phyloP scores from a whole-genome alignment of 2,797 vertebrate species.

The Oreochromis mossambicus region DNA sequence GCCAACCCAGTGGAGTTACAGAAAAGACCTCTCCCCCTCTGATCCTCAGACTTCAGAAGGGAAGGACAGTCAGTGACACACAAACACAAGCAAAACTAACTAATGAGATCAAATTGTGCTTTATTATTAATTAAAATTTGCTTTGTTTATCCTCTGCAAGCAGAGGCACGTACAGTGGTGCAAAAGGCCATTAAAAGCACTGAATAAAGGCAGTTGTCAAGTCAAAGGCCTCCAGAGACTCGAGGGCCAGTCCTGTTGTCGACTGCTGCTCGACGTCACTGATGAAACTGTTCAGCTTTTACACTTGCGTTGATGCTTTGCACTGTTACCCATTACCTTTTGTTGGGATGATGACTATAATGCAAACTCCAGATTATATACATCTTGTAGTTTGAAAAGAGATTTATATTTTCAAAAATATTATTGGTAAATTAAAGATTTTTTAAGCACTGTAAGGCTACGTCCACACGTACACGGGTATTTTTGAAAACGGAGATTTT shows the following conservation, averaged over 20 bases:
- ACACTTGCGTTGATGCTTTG: neutral
- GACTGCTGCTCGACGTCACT: neutral
- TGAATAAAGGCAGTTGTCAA: neutral
- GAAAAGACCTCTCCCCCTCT: neutral
- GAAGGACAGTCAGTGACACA: neutral
- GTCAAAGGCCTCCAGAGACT: neutral
- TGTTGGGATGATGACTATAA: neutral
- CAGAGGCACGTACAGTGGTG: no score
- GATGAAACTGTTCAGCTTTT: neutral
- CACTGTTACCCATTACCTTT: fast-evolving
- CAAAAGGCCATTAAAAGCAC: neutral
- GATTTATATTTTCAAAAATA: neutral
- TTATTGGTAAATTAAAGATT: neutral
- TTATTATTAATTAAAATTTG: fast-evolving
- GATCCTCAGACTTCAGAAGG: neutral
- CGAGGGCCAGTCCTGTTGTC: neutral
- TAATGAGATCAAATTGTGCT: neutral
- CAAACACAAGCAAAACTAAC: neutral
- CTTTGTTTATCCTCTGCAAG: fast-evolving
- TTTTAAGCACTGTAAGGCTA: neutral
- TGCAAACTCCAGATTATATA: neutral
- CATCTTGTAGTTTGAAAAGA: neutral
- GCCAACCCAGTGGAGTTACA: slow-evolving; percentile 47
- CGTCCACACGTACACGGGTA: neutral
- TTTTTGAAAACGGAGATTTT: fast-evolving